phyloP scores from a whole-genome alignment of 2,113 vertebrate genomes.

The Festucalex cinctus region DNA sequence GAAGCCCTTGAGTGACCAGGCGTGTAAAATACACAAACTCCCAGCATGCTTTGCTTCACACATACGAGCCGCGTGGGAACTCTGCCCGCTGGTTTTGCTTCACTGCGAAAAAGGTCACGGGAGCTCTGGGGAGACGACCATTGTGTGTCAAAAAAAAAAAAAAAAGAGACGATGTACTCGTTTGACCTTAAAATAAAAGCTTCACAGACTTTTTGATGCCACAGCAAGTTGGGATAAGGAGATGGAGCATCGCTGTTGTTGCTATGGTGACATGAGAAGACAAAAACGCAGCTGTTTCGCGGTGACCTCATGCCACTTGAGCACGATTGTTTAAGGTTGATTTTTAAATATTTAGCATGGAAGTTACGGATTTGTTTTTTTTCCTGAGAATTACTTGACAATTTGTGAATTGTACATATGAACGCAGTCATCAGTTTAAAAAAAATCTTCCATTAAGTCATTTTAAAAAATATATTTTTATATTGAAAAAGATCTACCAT shows the following conservation, averaged over 20 bases:
- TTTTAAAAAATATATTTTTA: too few relatives aligned
- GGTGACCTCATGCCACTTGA: neutral
- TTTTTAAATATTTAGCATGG: neutral
- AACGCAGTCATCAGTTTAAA: neutral
- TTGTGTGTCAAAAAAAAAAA: conserved; percentile 9
- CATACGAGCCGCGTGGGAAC: conserved; percentile 20
- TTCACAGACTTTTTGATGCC: neutral
- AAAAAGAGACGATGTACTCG: neutral
- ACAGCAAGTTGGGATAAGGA: neutral
- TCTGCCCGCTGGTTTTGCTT: conserved; percentile 33
- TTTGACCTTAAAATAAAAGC: conserved; percentile 1
- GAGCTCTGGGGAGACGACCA: conserved; percentile 27
- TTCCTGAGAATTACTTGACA: neutral
- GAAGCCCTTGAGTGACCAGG: conserved; percentile 54
- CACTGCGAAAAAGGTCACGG: conserved; percentile 36
- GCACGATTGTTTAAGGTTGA: neutral
- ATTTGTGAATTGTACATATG: neutral
- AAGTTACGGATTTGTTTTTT: neutral
- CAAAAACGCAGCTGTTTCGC: neutral
- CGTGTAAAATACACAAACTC: conserved; percentile 39
- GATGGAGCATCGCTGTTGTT: neutral
- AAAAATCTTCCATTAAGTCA: too few relatives aligned
- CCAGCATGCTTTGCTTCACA: conserved; percentile 31
- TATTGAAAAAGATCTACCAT: too few relatives aligned
- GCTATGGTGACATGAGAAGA: neutral